phyloP scores from a whole-genome alignment of 2,797 vertebrate genomes.

The Cossypha heuglini region DNA sequence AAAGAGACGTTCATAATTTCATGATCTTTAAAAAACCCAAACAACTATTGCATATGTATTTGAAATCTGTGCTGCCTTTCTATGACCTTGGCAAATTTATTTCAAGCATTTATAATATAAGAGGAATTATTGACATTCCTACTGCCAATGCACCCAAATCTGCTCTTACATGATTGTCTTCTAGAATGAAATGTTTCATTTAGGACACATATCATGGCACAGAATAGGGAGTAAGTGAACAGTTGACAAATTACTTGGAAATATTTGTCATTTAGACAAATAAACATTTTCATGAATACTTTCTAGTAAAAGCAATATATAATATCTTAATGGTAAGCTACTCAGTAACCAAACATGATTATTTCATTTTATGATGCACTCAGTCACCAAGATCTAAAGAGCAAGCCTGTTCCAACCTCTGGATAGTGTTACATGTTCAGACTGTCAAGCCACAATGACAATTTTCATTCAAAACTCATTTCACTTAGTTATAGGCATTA shows the following conservation, averaged over 20 bases:
- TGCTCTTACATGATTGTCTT: background rate
- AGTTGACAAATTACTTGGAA: background rate
- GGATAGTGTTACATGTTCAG: background rate
- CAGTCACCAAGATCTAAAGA: background rate
- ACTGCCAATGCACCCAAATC: background rate
- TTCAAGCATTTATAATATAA: background rate
- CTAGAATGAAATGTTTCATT: background rate
- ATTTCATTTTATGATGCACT: background rate
- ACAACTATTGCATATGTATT: background rate
- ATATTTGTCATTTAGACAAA: background rate
- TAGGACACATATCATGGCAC: rapidly evolving
- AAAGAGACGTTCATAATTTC: background rate
- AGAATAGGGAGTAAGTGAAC: background rate
- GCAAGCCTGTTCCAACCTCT: background rate
- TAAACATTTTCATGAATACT: background rate
- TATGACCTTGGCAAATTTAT: background rate
- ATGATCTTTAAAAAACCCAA: rapidly evolving
- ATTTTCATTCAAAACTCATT: background rate
- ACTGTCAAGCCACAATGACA: background rate
- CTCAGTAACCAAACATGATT: background rate
- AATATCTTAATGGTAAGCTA: background rate
- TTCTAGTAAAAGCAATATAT: background rate
- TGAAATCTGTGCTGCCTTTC: background rate
- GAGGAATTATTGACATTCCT: background rate
- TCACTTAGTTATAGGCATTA: background rate